A percentile compares a stretch with the other conserved stretches of the same genome.
Evolutionary conservation across 1,140 invertebrate species (phyloP).

Genomic region (Luehdorfia chinensis): DNA sequence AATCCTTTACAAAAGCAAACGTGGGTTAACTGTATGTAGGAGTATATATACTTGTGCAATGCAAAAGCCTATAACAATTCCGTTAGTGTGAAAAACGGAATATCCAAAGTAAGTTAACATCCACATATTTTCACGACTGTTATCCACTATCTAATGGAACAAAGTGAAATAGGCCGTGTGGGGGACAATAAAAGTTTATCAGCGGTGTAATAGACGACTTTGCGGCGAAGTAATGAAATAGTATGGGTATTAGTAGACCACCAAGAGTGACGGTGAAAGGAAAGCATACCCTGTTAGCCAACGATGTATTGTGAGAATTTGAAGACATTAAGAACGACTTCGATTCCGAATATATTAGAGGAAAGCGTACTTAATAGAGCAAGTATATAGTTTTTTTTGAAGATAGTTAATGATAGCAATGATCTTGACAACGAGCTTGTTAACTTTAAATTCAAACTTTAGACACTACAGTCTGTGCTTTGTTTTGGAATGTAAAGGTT

Average conservation of each 20-base stretch:
- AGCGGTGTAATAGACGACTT: constrained; percentile 25
- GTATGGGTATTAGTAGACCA: constrained; percentile 46
- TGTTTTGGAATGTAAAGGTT: background rate
- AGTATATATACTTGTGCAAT: too few relatives aligned
- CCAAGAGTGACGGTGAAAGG: constrained; percentile 42
- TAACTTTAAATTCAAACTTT: background rate
- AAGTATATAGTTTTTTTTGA: background rate
- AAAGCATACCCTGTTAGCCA: constrained; percentile 18
- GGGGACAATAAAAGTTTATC: constrained; percentile 56
- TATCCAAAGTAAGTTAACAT: constrained; percentile 10
- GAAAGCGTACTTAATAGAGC: background rate
- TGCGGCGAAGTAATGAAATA: constrained; percentile 34
- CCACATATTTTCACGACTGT: constrained; percentile 28
- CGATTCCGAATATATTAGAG: constrained; percentile 2
- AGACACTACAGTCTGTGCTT: background rate
- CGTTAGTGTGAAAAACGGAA: background rate
- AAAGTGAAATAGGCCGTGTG: constrained; percentile 34
- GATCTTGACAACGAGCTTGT: background rate
- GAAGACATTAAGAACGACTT: constrained; percentile 24
- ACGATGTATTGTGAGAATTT: constrained; percentile 41
- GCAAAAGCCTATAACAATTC: too few relatives aligned
- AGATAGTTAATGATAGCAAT: constrained; percentile 4
- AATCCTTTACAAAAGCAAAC: too few relatives aligned
- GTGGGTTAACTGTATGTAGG: too few relatives aligned
- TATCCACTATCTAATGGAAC: constrained; percentile 36